Evolutionary conservation across 2,113 vertebrate genomes (phyloP), one percentile per base, ranked within the genome.

Genomic region (Neolamprologus kungweensis): DNA sequence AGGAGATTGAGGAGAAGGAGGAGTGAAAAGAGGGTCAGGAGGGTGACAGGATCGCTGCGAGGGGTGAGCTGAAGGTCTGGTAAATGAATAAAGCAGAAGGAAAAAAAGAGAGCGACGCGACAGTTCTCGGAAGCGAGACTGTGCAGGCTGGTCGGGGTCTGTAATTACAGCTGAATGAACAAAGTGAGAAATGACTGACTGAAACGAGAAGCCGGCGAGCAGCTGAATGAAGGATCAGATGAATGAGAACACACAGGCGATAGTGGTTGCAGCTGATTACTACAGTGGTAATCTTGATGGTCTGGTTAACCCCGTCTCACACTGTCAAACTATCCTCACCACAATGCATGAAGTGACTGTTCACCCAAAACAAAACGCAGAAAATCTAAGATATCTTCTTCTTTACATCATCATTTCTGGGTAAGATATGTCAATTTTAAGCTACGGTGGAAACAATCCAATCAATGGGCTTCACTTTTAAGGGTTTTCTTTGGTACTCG

Each of bases 81-180:
- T 84, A 88, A 90, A 90, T 83, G 80, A 90, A 88, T 40, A 89
- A 45, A 81, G 82, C 63, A 40, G 73, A 87, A 81, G 78, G 68
- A 13, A 10, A 89, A 89, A 53, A 31, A 54, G 7, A 91, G 9
- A 19, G 40, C 75, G 75, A 88, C 60, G 87, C 40, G 11, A 23
- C 42, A 35, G 81, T 91, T 92, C 88, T 83, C 11, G 83, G 86
- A 93, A 88, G 65, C 81, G 84, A 71, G 81, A 80, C 82, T 35
- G 63, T 45, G 51, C 84, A 54, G 23, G 83, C 84, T 82, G 90
- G 80, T 90, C 12, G 16, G 12, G 82, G 80, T 87, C 83, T 92
- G 71, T 91, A 84, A 90, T 91, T 91, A 85, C 88, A 91, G 87
- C 88, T 90, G 92, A 91, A 91, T 91, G 89, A 93, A 89, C 65